Conservation (phyloP, 2,113 vertebrate genomes). For the Equus quagga region DNA sequence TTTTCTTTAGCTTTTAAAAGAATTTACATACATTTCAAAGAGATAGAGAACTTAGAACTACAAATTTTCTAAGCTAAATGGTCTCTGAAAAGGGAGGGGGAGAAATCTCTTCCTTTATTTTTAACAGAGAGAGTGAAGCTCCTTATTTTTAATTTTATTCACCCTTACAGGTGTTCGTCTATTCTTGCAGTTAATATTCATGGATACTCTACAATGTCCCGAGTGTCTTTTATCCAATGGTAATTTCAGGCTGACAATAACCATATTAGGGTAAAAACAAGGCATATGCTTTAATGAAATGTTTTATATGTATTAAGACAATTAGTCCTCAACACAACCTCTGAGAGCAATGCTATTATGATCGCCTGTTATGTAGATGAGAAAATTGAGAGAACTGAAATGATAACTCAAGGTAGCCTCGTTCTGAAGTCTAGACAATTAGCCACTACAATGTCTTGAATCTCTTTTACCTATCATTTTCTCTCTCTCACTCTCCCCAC, state of each 20-base stretch:
- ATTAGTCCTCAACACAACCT: not conserved
- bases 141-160: not conserved
- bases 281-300: not conserved
- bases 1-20: not conserved
- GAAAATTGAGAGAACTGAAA: not conserved
- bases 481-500: not conserved
- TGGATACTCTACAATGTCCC: not conserved
- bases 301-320: not conserved
- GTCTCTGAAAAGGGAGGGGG: not conserved
- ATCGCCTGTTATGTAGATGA: not conserved
- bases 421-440: not conserved
- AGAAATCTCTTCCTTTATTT: not conserved
- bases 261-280: not conserved
- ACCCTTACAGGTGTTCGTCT: not conserved
- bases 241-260: not conserved
- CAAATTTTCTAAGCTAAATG: not conserved
- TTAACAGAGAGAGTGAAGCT: not conserved
- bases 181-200: not conserved
- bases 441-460: not conserved
- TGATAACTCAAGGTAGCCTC: not conserved
- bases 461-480: not conserved
- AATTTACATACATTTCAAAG: not conserved
- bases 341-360: not conserved
- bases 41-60: not conserved
- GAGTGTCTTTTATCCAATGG: not conserved